Base-by-base conservation (phyloP, 2,797 vertebrate species). In the Steatocranus sp. region DNA sequence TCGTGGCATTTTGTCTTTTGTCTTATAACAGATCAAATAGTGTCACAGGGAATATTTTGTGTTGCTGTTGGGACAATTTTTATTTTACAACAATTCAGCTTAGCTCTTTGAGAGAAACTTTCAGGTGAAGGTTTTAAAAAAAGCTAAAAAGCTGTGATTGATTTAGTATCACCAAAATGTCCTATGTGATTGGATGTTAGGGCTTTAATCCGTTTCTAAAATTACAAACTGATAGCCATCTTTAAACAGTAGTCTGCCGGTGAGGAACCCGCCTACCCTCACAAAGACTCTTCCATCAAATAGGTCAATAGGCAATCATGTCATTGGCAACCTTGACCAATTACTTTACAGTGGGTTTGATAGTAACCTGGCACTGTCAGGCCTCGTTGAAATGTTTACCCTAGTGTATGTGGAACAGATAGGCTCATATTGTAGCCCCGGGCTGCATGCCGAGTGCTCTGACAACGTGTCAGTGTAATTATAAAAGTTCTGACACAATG, bases 341-440 rank as follows among this genome's bases (percentile, higher is more conserved):
- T 74, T 17, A 36, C 4, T 41, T 11, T 50, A 50, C 1, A 79
- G 36, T 80, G 74, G 73, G 17, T 51, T 75, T 87, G 91, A 90
- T 89, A 90, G 87, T 79, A 89, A 84, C 78, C 81, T 94, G 92
- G 91, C 92, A 80, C 50, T 6, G 61, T 81, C 54, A 15, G 27
- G 48, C 46, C 54, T 66, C 14, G 8, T 53, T 66, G 68, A 89
- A 78, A 75, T 63, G 41, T 83, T 78, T 88, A 87, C 85, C 88
- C 79, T 77, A 85, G 81, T 68, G 82, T 88, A 82, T 5, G 50
- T 46, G 79, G 66, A 86, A 76, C 73, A 75, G 81, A 79, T 78
- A 73, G 79, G 66, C 56, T 86, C 32, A 36, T 20, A 61, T 66
- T 30, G 1, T 18, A 3, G 80, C 88, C 54, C n/a, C 10, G 2